Conservation (phyloP, 1,140 invertebrate genomes). For the Daktulosphaira vitifoliae region DNA sequence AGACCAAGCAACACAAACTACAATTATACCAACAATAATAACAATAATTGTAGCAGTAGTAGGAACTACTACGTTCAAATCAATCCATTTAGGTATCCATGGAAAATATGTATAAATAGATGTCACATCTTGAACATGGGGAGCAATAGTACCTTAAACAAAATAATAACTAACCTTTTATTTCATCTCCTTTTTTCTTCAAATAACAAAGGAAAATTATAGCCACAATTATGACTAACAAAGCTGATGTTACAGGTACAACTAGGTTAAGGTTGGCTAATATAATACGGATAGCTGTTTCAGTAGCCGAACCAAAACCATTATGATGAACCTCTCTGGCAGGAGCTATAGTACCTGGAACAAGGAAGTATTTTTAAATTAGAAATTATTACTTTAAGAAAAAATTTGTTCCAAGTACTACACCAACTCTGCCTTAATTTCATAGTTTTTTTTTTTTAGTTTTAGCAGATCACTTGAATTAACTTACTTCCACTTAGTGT, state of each 20-base stretch:
- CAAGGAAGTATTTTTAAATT: slow-evolving; percentile 33
- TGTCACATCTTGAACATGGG: slow-evolving; percentile 55
- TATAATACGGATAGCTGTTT: slow-evolving; percentile 72
- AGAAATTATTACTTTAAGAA: background rate
- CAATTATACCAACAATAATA: slow-evolving; percentile 76
- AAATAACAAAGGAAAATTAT: slow-evolving; percentile 85
- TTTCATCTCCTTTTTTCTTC: slow-evolving; percentile 64
- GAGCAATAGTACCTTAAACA: slow-evolving; percentile 65
- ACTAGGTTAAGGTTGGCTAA: slow-evolving; percentile 84
- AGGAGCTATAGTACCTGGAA: slow-evolving; percentile 90
- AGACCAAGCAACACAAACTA: slow-evolving; percentile 76
- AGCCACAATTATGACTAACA: slow-evolving; percentile 82
- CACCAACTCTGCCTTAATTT: background rate
- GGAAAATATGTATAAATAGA: slow-evolving; percentile 56
- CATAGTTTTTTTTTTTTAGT: too few species aligned
- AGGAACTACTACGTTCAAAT: slow-evolving; percentile 76
- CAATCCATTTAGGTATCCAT: slow-evolving; percentile 75
- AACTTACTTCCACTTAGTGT: slow-evolving; percentile 86
- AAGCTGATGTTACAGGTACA: slow-evolving; percentile 83
- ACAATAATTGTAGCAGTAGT: slow-evolving; percentile 75
- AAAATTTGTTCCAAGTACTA: slow-evolving; percentile 29
- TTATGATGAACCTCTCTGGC: slow-evolving; percentile 66
- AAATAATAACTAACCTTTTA: slow-evolving; percentile 63
- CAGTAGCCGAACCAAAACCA: slow-evolving; percentile 46
- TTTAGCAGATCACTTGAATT: too few species aligned